These are phyloP conservation scores for Ciconia boyciana DNA, from an alignment of 2,113 vertebrate species.

Conservation along the genomic window DNA sequence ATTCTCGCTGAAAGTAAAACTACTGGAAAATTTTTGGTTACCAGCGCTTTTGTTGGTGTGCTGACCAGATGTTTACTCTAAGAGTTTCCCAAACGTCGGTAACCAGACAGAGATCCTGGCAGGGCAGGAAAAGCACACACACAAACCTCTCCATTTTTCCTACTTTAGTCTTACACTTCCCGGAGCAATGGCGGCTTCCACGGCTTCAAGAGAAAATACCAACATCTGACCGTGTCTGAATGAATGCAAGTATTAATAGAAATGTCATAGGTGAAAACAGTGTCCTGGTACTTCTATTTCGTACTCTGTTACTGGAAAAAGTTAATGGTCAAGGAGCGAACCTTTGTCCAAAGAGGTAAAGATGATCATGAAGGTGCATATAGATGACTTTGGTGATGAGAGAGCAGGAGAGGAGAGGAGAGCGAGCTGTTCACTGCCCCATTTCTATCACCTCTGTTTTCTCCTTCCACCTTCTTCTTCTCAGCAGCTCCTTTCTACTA, in stretches of 20 bases:
- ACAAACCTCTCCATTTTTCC: background rate
- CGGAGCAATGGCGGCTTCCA: background rate
- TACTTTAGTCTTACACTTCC: background rate
- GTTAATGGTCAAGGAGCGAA: background rate
- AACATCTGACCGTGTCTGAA: background rate
- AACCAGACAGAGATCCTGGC: background rate
- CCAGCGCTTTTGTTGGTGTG: background rate
- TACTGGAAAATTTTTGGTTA: background rate
- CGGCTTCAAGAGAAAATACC: background rate
- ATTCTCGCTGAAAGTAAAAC: background rate
- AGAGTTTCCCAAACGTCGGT: background rate
- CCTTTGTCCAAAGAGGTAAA: background rate
- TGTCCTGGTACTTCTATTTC: background rate
- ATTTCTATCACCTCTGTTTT: background rate
- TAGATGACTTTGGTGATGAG: background rate
- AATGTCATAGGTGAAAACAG: background rate
- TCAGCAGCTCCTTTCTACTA: background rate
- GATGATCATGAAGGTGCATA: background rate
- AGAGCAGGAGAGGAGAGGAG: background rate
- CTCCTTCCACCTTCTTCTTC: background rate
- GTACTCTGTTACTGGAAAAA: background rate
- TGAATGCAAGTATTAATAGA: background rate
- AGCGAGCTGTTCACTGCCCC: background rate
- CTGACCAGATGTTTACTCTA: background rate
- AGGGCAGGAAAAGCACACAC: background rate